phyloP scores from a whole-genome alignment of 2,888 invertebrate genomes.

The Yponomeuta malinellus region DNA sequence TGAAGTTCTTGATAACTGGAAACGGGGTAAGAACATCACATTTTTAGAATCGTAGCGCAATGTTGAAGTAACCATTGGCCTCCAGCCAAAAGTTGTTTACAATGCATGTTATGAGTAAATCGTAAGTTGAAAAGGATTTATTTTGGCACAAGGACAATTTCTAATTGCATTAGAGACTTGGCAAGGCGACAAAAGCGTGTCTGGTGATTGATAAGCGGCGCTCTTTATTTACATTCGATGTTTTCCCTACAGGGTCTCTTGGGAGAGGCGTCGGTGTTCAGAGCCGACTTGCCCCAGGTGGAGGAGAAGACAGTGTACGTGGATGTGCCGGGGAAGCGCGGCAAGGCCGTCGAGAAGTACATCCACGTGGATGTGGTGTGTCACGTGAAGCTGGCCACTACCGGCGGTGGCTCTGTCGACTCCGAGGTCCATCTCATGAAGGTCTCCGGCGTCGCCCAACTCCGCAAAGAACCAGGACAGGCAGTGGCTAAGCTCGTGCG shows the following conservation, averaged over 20 bases:
- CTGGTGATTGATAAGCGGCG: neutral
- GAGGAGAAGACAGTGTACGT: conserved; percentile 79
- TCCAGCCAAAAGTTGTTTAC: conserved; percentile 32
- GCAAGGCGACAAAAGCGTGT: neutral
- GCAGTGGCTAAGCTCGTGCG: conserved; percentile 72
- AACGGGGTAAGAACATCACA: conserved; percentile 62
- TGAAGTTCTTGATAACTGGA: conserved; percentile 78
- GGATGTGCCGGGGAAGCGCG: conserved; percentile 61
- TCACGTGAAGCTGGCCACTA: conserved; percentile 77
- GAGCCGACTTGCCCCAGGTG: conserved; percentile 80
- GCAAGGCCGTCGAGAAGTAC: conserved; percentile 76
- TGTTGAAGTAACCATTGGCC: conserved; percentile 16
- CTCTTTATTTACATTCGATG: neutral
- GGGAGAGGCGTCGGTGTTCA: conserved; percentile 81
- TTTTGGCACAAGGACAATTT: conserved; percentile 41
- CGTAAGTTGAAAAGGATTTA: conserved; percentile 31
- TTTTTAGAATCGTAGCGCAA: conserved; percentile 9
- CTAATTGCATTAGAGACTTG: conserved; percentile 31
- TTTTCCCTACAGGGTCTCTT: conserved; percentile 53
- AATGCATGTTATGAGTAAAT: conserved; percentile 26
- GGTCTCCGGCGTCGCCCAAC: conserved; percentile 80
- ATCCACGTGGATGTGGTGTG: conserved; percentile 82
- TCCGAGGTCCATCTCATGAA: conserved; percentile 79
- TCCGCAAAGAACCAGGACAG: conserved; percentile 77
- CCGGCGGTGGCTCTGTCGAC: conserved; percentile 74